Evolutionary conservation across 2,888 invertebrate species (phyloP).

Genomic region (Abrostola triplasia): DNA sequence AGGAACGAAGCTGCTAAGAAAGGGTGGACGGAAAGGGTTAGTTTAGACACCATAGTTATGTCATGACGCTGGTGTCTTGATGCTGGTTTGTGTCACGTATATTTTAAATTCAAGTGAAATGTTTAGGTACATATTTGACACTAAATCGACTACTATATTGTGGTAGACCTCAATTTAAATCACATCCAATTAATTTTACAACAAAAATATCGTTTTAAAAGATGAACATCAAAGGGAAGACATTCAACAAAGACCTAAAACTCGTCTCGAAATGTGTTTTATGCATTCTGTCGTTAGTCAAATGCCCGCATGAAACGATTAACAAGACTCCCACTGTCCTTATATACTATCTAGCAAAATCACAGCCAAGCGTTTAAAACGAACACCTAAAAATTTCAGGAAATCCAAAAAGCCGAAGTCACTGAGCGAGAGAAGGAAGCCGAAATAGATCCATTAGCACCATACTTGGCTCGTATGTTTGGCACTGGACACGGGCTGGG

Average conservation of each 20-base stretch:
- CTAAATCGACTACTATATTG: too few relatives aligned
- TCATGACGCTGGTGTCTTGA: too few relatives aligned
- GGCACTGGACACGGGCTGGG: slow-evolving; percentile 79
- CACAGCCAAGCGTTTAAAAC: too few relatives aligned
- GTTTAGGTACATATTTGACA: too few relatives aligned
- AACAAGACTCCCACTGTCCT: slow-evolving; percentile 88
- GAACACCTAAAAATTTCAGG: slow-evolving; percentile 64
- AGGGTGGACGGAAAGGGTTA: slow-evolving; percentile 85
- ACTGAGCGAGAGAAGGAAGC: slow-evolving; percentile 89
- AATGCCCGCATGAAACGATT: slow-evolving; percentile 90
- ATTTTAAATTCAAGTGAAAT: too few relatives aligned
- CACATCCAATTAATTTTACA: too few relatives aligned
- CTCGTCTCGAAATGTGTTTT: too few relatives aligned
- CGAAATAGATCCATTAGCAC: slow-evolving; percentile 89
- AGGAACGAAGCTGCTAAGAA: slow-evolving; percentile 85
- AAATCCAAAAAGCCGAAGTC: slow-evolving; percentile 83
- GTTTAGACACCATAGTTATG: not conserved
- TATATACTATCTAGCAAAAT: slow-evolving; percentile 58
- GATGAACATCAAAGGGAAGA: too few relatives aligned
- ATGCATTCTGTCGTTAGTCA: slow-evolving; percentile 66
- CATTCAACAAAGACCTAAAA: too few relatives aligned
- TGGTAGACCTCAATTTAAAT: too few relatives aligned
- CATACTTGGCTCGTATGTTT: slow-evolving; percentile 89
- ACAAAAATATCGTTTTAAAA: too few relatives aligned
- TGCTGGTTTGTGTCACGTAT: too few relatives aligned